Evolutionary conservation across 2,113 vertebrate species (phyloP).

Genomic region (Dascyllus trimaculatus): DNA sequence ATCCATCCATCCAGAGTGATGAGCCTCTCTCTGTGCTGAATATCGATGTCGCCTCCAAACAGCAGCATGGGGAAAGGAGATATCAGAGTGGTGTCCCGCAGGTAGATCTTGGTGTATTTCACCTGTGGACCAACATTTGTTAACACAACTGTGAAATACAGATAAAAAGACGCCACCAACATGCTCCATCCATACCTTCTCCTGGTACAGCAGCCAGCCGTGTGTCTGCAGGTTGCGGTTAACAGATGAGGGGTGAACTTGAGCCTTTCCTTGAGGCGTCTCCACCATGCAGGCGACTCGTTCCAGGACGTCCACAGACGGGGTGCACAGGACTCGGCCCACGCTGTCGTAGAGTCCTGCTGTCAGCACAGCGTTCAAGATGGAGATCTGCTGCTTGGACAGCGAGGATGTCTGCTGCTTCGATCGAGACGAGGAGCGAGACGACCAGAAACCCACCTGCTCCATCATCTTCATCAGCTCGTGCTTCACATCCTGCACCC

Average conservation of each 20-base stretch:
- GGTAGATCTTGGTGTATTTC: slow-evolving; percentile 93
- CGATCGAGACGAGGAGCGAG: slow-evolving; percentile 47
- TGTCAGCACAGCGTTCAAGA: slow-evolving; percentile 92
- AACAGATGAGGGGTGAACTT: slow-evolving; percentile 96
- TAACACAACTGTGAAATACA: background rate
- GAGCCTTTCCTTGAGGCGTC: slow-evolving; percentile 94
- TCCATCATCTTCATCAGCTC: slow-evolving; percentile 93
- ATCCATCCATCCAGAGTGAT: slow-evolving; percentile 96
- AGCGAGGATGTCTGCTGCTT: slow-evolving; percentile 50
- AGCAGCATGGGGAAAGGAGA: slow-evolving; percentile 95
- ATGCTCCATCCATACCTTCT: slow-evolving; percentile 86
- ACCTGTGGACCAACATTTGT: slow-evolving; percentile 82
- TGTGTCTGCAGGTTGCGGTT: slow-evolving; percentile 92
- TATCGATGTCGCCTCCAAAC: slow-evolving; percentile 96
- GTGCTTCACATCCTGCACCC: slow-evolving; percentile 90
- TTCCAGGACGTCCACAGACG: slow-evolving; percentile 93
- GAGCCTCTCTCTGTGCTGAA: slow-evolving; percentile 95
- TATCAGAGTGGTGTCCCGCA: slow-evolving; percentile 93
- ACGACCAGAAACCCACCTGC: slow-evolving; percentile 89
- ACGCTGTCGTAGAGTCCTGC: slow-evolving; percentile 96
- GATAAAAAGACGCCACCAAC: slow-evolving; percentile 9
- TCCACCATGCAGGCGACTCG: slow-evolving; percentile 90
- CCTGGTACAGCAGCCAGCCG: slow-evolving; percentile 97
- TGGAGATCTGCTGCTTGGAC: slow-evolving; percentile 86
- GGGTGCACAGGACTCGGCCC: slow-evolving; percentile 88